Evolutionary conservation across 2,113 vertebrate genomes (phyloP), one percentile per base, ranked within the genome.

Genomic region (Chaetura pelagica): DNA sequence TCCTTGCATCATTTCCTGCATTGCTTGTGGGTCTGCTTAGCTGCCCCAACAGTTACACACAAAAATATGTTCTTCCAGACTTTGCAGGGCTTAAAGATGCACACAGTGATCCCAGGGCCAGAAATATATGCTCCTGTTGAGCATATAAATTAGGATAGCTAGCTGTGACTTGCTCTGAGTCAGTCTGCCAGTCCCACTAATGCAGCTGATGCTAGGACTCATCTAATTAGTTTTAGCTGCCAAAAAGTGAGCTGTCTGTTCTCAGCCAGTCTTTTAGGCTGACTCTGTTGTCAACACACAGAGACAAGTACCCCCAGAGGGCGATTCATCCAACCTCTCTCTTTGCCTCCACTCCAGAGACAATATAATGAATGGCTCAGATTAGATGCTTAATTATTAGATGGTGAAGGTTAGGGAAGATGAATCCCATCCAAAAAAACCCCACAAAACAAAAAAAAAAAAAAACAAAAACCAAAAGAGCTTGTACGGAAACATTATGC

Each of bases 321-420:
- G 83, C 27, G 0, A 92, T 75, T 78, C 83, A 84, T 90, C 89
- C 90, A 95, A 77, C 55, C 59, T 84, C 86, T 66, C 46, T 68
- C 51, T 73, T 63, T 42, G 40, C 83, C 55, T 44, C 4, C 12
- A 40, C 84, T 92, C 68, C 51, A 67, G 55, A 92, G 55, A 87
- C 19, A 90, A 67, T 51, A 57, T 81, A 93, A 94, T 89, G 89
- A 90, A 89, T 79, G 89, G 44, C 86, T 96, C 67, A 87, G 83
- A 89, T 84, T 77, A 94, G 90, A 75, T 84, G 40, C 48, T 76
- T 94, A 93, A 96, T 96, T 96, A 93, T 89, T 93, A 87, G 86
- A 75, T 62, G 66, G 76, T 78, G 94, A 94, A 92, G 95, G 93
- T 92, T 92, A 94, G 68, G 64, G 76, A 84, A 78, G 80, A 93